Conservation (phyloP, 2,888 invertebrate genomes). For the Bugula neritina region DNA sequence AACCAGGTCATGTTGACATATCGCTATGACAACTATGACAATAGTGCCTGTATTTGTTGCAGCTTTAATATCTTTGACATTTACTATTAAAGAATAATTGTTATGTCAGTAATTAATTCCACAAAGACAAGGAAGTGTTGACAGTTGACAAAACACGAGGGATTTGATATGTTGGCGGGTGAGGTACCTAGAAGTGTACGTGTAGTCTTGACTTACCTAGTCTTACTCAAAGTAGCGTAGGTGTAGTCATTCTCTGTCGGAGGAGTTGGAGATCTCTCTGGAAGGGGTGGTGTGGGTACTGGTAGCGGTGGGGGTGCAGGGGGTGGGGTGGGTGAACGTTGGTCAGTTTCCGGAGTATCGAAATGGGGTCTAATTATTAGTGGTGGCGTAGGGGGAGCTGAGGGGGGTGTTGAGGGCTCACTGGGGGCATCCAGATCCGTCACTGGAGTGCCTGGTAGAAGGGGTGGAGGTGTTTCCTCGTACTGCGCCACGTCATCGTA, state of each 20-base stretch:
- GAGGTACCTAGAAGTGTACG: no score
- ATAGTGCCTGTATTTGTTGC: no score
- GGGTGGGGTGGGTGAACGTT: neutral
- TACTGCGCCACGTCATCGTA: neutral
- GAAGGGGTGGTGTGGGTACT: neutral
- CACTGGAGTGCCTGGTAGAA: constrained; percentile 1
- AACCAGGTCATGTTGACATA: no score
- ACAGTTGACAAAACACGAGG: no score
- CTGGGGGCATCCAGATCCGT: neutral
- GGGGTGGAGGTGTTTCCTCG: neutral
- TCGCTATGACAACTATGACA: no score
- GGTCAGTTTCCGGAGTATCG: no score
- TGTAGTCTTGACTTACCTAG: neutral
- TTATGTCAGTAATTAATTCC: no score
- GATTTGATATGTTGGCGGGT: no score
- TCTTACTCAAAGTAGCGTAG: neutral
- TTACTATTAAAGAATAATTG: no score
- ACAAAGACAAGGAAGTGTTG: no score
- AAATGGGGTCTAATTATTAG: no score
- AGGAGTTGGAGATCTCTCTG: neutral
- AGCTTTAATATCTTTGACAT: no score
- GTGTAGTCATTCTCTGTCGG: neutral
- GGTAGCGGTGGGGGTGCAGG: neutral
- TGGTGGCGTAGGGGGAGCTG: neutral
- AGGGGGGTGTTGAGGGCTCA: neutral